Base-by-base conservation (phyloP, 2,797 vertebrate species). In the Streptopelia turtur region DNA sequence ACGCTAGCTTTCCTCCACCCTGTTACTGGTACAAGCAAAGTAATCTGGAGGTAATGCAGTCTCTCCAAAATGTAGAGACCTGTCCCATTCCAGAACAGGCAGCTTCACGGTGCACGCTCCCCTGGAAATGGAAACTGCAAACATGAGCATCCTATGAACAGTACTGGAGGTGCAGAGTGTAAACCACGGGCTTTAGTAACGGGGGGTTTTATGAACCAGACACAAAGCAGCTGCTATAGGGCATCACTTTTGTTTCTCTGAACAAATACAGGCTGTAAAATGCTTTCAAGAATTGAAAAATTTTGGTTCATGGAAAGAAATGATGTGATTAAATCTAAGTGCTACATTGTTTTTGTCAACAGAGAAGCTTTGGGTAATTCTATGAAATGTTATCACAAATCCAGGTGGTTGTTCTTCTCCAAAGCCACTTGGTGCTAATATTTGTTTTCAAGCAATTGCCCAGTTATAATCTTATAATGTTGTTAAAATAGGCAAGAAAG, bases 401-500 rank as follows among this genome's bases (percentile, higher is more conserved):
- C 13, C 57, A 50, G 30, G 33, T 49, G 35, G 41, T 43, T 43
- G 10, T 39, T 66, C 33, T 78, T 63, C 59, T 63, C 28, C 18
- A 3, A 5, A 64, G 24, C 1, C 7, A 50, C 5, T 28, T 17
- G 47, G 11, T 47, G 39, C 17, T 55, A 45, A 45, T 45, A 2
- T 45, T 76, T 39, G 16, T 47, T 89, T 53, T 77, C 49, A 66
- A 61, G 11, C 37, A 83, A 22, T 10, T 27, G 13, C 7, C 16
- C 7, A 3, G 23, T 47, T 68, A 8, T 0, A 16, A 28, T 37
- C 16, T 33, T 33, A 31, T 0, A 24, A 9, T 43, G 12, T 1
- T 56, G 23, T 33, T 76, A 55, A 65, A 87, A 43, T 1, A 45
- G 31, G 9, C 23, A 86, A 64, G 77, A 56, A 53, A 35, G 12